These are phyloP conservation scores for Cynaeus angustus DNA, from an alignment of 2,888 invertebrate genomes.

Conservation along the genomic window DNA sequence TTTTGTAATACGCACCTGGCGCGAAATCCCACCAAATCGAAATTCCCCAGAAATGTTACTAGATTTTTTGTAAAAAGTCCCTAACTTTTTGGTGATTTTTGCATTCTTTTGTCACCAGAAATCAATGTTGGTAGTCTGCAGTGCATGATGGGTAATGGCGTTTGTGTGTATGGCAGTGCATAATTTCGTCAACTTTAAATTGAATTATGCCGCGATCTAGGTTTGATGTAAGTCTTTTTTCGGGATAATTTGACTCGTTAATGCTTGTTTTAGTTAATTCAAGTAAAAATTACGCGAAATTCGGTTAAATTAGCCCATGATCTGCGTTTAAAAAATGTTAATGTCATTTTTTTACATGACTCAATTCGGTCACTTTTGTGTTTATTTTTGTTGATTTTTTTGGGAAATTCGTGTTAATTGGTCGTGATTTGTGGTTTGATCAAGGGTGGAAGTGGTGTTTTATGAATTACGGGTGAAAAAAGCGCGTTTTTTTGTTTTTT, in stretches of 20 bases:
- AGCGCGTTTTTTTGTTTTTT: constrained; percentile 53
- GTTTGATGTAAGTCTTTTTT: constrained; percentile 69
- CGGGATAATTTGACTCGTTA: constrained; percentile 44
- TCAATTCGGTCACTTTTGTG: constrained; percentile 61
- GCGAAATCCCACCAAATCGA: constrained; percentile 20
- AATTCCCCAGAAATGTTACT: constrained; percentile 29
- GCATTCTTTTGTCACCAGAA: constrained; percentile 70
- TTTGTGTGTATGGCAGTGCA: constrained; percentile 63
- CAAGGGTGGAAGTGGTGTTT: constrained; percentile 44
- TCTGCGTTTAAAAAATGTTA: constrained; percentile 67
- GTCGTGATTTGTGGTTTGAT: constrained; percentile 19
- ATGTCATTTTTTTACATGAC: constrained; percentile 67
- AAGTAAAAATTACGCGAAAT: constrained; percentile 49
- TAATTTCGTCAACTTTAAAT: constrained; percentile 53
- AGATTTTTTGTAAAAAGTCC: constrained; percentile 64
- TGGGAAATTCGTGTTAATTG: constrained; percentile 54
- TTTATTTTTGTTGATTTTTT: constrained; percentile 64
- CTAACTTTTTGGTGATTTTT: constrained; percentile 70
- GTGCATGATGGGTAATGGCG: constrained; percentile 69
- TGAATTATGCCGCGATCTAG: constrained; percentile 70
- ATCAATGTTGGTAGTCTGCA: constrained; percentile 71
- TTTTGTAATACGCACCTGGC: constrained; percentile 2
- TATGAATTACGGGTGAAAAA: constrained; percentile 58
- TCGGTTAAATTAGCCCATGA: constrained; percentile 8
- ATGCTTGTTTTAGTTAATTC: constrained; percentile 11